A percentile compares a stretch with the other conserved stretches of the same genome.
Evolutionary conservation across 2,888 invertebrate genomes (phyloP).

Genomic region (Drosophila prostipennis): DNA sequence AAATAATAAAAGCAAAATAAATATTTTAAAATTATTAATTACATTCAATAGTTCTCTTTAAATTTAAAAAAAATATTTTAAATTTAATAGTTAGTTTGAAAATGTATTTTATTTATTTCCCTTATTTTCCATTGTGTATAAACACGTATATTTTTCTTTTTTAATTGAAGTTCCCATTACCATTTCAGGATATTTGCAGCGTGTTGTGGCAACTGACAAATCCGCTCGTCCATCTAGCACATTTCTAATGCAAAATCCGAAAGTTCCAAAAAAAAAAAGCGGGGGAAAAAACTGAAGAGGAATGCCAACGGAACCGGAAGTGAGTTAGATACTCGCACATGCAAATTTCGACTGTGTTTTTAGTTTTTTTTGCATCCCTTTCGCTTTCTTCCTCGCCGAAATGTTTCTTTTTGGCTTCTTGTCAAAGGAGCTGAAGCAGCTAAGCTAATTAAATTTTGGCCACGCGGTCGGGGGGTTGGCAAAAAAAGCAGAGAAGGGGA

Average conservation of each 20-base stretch:
- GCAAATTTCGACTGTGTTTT: conserved; percentile 11
- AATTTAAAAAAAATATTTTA: no score
- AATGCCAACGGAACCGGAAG: conserved; percentile 22
- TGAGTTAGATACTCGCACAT: conserved; percentile 29
- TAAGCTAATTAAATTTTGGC: conserved; percentile 75
- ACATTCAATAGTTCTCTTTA: no score
- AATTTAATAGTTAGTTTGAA: no score
- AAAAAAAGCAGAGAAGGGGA: background rate
- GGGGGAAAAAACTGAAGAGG: background rate
- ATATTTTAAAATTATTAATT: no score
- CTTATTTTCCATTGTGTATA: background rate
- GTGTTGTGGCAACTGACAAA: conserved; percentile 2
- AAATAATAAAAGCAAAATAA: no score
- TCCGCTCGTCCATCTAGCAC: conserved; percentile 3
- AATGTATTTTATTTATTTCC: no score
- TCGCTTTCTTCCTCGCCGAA: conserved; percentile 16
- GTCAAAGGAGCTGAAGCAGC: conserved; percentile 62
- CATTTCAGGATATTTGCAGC: conserved; percentile 6
- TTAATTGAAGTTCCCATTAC: conserved; percentile 1
- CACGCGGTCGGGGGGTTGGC: conserved; percentile 42
- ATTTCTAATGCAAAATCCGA: conserved; percentile 32
- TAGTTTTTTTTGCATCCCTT: background rate
- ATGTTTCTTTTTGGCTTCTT: conserved; percentile 41
- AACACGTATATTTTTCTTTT: background rate
- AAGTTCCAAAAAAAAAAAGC: background rate